These are phyloP conservation scores for Notodromas monacha DNA, from an alignment of 2,888 invertebrate species.

Conservation along the genomic window DNA sequence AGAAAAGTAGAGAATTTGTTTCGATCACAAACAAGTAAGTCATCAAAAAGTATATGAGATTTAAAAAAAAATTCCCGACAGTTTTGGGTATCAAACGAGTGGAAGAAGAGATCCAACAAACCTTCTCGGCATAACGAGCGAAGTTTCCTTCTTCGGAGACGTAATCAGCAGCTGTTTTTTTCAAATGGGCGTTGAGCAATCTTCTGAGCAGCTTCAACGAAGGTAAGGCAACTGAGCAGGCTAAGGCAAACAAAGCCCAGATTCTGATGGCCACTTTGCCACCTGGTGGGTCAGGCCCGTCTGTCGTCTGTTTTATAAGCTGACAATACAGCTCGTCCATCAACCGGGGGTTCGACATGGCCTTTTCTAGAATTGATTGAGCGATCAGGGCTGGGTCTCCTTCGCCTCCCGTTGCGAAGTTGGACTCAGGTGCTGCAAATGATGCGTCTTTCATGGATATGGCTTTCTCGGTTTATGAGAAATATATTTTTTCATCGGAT, in stretches of 20 bases:
- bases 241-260: slow-evolving; percentile 56
- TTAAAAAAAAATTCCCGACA: no score
- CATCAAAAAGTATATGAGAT: no score
- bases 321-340: slow-evolving; percentile 67
- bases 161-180: slow-evolving; percentile 52
- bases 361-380: slow-evolving; percentile 58
- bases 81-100: no score
- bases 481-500: no score
- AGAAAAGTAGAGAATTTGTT: no score
- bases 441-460: no score
- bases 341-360: slow-evolving; percentile 56
- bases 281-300: slow-evolving; percentile 59
- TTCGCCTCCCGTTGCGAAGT: no score
- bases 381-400: slow-evolving; percentile 33
- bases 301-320: slow-evolving; percentile 69
- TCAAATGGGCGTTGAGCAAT: slow-evolving; percentile 56
- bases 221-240: slow-evolving; percentile 49
- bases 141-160: slow-evolving; percentile 76
- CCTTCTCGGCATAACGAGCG: slow-evolving; percentile 64
- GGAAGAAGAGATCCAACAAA: no score
- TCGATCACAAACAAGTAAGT: no score
- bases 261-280: slow-evolving; percentile 55
- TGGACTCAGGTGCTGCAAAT: no score
- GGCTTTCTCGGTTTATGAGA: no score
- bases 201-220: slow-evolving; percentile 51